Evolutionary conservation across 2,888 invertebrate genomes (phyloP), one percentile per base, ranked within the genome.

Genomic region (Chrysomela aeneicollis): DNA sequence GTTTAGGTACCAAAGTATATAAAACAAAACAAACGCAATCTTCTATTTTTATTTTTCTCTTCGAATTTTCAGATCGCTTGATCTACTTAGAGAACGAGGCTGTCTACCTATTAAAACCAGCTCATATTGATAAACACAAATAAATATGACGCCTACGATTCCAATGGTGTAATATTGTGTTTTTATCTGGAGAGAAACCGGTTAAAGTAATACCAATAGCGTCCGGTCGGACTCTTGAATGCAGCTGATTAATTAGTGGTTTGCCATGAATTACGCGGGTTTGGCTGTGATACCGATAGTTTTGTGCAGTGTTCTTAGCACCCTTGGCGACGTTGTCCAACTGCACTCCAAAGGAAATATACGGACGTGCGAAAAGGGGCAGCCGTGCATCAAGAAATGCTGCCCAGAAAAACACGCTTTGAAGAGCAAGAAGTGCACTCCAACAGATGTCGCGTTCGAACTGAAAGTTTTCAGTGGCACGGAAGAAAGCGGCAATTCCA

Each of bases 341-440:
- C 67, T 67, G 32, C 51, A 66, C 37, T 58, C 71, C 1, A 35
- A 32, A 10, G 69, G 73, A n/a, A 59, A 58, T 57, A 59, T 68
- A 6, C 21, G 18, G 15, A 37, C 67, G 35, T 72, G 69, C 35
- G 51, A 35, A 3, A 18, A 26, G 19, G 19, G 32, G 1, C 37
- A 6, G 4, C 26, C 51, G 0, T 74, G 74, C 54, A 60, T 74
- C 5, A 59, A 67, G 46, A 74, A 74, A 55, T 74, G 74, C 50
- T 74, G 74, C 47, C 72, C 72, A 0, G 70, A 72, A 60, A 58
- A 67, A 21, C 61, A 71, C 6, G 61, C 67, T 15, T 55, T 71
- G 8, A 37, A 32, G 9, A 68, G 66, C 17, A 67, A 61, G 52
- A 46, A 19, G 19, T 74, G 74, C 30, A 50, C 46, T 3, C 37